phyloP scores from a whole-genome alignment of 1,140 invertebrate genomes.

The Chironomus tepperi region DNA sequence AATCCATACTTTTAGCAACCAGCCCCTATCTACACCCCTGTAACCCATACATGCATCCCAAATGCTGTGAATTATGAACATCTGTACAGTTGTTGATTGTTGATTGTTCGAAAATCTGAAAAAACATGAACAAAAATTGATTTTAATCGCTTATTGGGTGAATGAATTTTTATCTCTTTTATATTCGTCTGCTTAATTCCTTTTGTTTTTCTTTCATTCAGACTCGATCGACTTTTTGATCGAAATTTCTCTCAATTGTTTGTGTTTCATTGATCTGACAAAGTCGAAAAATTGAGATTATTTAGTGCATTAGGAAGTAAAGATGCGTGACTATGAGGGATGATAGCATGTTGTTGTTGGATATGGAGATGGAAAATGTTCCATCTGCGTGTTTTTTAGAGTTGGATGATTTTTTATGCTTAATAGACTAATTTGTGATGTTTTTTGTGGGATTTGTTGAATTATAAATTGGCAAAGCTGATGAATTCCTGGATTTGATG shows the following conservation, averaged over 20 bases:
- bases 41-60: too few species aligned
- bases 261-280: slow-evolving; percentile 13
- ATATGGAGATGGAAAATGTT: background rate
- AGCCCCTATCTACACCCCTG: too few species aligned
- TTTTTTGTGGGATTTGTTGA: too few species aligned
- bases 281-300: slow-evolving; percentile 3
- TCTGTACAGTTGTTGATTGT: background rate
- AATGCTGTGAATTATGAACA: too few species aligned
- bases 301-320: too few species aligned
- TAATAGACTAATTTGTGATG: too few species aligned
- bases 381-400: background rate
- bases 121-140: slow-evolving; percentile 2
- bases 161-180: background rate
- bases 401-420: too few species aligned
- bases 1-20: too few species aligned
- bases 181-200: too few species aligned
- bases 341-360: background rate
- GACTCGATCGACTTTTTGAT: slow-evolving; percentile 2
- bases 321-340: background rate
- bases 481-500: too few species aligned
- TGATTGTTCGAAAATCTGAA: background rate
- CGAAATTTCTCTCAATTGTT: background rate
- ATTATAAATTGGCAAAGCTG: too few species aligned
- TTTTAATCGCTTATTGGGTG: background rate
- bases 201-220: background rate